Evolutionary conservation across 2,113 vertebrate genomes (phyloP).

Genomic region (Dipodomys stephensi): DNA sequence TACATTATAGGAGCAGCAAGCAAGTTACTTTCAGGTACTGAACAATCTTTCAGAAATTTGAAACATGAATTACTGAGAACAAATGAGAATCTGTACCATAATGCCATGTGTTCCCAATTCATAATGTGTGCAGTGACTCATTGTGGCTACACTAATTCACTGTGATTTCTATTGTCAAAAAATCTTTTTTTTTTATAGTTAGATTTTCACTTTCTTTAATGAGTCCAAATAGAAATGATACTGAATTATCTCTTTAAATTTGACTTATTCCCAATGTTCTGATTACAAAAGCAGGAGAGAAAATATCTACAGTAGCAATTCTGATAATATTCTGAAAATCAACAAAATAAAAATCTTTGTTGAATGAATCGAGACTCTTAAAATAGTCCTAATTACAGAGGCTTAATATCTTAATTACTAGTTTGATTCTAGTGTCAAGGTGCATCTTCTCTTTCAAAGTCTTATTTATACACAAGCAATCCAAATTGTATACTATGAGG

Average conservation of each 20-base stretch:
- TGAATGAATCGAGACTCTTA: conserved; percentile 56
- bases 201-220: conserved; percentile 33
- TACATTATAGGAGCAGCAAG: background rate
- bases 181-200: conserved; percentile 26
- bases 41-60: conserved; percentile 30
- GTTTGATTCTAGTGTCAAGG: conserved; percentile 61
- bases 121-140: conserved; percentile 13
- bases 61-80: conserved; percentile 38
- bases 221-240: conserved; percentile 53
- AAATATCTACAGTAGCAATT: conserved; percentile 62
- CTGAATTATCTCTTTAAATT: conserved; percentile 51
- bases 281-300: conserved; percentile 56
- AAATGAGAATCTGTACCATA: conserved; percentile 14
- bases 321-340: conserved; percentile 54
- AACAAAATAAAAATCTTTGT: conserved; percentile 61
- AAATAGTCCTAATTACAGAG: conserved; percentile 65
- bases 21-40: background rate
- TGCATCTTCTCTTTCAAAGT: conserved; percentile 65
- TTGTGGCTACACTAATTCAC: background rate
- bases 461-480: conserved; percentile 61
- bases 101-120: background rate
- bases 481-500: conserved; percentile 17
- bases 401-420: conserved; percentile 74
- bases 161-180: conserved; percentile 34
- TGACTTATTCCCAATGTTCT: conserved; percentile 51